Base-by-base conservation (phyloP, 2,113 vertebrate genomes). In the Chionomys nivalis region DNA sequence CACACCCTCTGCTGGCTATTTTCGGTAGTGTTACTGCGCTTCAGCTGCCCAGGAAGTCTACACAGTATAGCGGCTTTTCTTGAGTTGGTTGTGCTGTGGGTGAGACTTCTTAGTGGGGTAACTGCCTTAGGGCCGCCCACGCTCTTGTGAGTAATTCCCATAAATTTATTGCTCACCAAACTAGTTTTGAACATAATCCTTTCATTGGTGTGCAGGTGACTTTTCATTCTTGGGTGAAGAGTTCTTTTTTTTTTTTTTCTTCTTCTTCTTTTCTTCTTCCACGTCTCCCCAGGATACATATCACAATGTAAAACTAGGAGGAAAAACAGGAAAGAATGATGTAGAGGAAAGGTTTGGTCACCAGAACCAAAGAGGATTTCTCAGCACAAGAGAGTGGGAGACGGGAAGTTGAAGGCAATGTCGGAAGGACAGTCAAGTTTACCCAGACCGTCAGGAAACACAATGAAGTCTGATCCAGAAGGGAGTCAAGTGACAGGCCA, bases 391-490 rank as follows among this genome's bases (percentile, higher is more conserved):
- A 49, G 66, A 63, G 21, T 1, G 47, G 42, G 68, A n/a, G 26
- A n/a, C 23, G n/a, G 52, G 36, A 79, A 87, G 0, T 33, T 58
- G 63, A 82, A 94, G 73, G 5, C 16, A 70, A 49, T 3, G 16
- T 21, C 24, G 2, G 61, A 92, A 78, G 36, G 7, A 47, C 3
- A 31, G 14, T 94, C 49, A 28, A 66, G 68, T 28, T 94, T 31
- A 89, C 2, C 23, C 39, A 93, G 87, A 36, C 72, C 5, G 36
- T 52, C 61, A 28, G 63, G 16, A 55, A 10, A 12, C 5, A 39
- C 36, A 31, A 75, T 82, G 44, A 92, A 94, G 82, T 68, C 49
- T 76, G n/a, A 33, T 61, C 24, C 66, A 90, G 72, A 63, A 94
- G 55, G 36, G 5, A 65, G 66, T 33, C 31, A 33, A 28, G 21